These are phyloP conservation scores for rat (Rattus norvegicus) DNA, from an alignment of 2,113 vertebrate genomes.

Conservation along the genomic window GRCr8 NC_086021.1:61071501-61072000, in stretches of 20 bases:
- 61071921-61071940: not conserved
- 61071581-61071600: not conserved
- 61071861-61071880: not conserved
- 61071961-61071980: not conserved
- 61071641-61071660: constrained; percentile 62
- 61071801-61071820: constrained; percentile 7
- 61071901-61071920: constrained; percentile 20
- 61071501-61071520: constrained; percentile 5
- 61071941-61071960: not conserved
- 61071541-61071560: not conserved
- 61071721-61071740: constrained; percentile 66
- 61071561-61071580: not conserved
- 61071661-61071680: constrained; percentile 60
- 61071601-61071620: not conserved
- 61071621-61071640: constrained; percentile 44
- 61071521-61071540: not conserved
- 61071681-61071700: constrained; percentile 62
- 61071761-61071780: constrained; percentile 13
- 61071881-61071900: not conserved
- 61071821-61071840: not conserved
- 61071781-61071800: constrained; percentile 19
- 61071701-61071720: constrained; percentile 57
- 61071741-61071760: constrained; percentile 57
- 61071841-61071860: not conserved
- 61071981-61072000: not conserved